phyloP scores from a whole-genome alignment of 2,113 vertebrate genomes.

The Zonotrichia leucophrys region DNA sequence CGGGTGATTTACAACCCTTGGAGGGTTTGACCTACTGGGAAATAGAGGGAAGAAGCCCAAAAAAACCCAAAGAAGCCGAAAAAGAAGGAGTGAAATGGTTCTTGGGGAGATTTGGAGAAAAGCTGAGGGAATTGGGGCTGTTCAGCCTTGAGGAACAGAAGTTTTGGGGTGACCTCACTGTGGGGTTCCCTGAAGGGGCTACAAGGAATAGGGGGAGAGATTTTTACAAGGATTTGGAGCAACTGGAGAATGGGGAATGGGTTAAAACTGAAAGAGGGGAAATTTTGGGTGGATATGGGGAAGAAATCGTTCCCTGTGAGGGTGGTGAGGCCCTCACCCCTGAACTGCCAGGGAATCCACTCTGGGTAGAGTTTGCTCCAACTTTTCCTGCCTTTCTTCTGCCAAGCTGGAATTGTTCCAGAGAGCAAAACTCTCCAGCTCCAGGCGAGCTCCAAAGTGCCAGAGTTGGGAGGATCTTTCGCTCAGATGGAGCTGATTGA shows the following conservation, averaged over 20 bases:
- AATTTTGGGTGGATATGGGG: fast-evolving
- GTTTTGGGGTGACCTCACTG: fast-evolving
- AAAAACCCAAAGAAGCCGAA: background rate
- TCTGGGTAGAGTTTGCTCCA: background rate
- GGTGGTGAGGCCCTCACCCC: background rate
- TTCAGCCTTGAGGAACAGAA: too few species aligned
- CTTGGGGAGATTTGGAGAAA: background rate
- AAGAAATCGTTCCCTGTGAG: background rate
- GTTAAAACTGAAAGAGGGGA: background rate
- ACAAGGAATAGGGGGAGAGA: fast-evolving
- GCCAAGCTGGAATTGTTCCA: background rate
- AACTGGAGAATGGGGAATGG: fast-evolving
- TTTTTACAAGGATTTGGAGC: background rate
- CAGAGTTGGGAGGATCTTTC: background rate
- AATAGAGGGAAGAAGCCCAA: background rate
- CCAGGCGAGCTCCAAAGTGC: background rate
- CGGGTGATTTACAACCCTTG: background rate
- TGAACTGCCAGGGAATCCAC: fast-evolving
- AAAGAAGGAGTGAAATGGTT: too few species aligned
- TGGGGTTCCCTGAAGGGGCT: background rate
- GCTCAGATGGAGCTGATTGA: background rate
- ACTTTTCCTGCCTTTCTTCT: background rate
- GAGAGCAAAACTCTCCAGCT: background rate
- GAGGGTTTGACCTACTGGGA: background rate
- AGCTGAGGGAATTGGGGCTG: background rate